A percentile compares a stretch with the other conserved stretches of the same genome.
phyloP scores from a whole-genome alignment of 2,113 vertebrate species.

The Ciconia boyciana region DNA sequence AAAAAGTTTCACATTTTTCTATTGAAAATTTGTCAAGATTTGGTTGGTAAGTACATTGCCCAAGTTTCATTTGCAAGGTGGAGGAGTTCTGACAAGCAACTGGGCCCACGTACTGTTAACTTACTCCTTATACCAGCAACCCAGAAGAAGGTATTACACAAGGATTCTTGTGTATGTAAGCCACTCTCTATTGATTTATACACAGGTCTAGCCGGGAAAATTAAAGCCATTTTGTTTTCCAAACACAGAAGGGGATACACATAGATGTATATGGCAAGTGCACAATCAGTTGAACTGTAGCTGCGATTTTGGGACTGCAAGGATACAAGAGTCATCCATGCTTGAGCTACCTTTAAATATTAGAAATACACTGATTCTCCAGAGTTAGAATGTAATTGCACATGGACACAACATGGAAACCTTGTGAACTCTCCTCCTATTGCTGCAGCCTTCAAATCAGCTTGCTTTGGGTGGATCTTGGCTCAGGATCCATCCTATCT shows the following conservation, averaged over 20 bases:
- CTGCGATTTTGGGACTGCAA: background rate
- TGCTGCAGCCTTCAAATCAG: background rate
- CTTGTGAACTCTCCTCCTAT: background rate
- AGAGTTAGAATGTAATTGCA: background rate
- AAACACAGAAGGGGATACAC: background rate
- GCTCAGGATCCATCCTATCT: background rate
- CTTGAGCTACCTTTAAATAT: background rate
- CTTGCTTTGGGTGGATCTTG: background rate
- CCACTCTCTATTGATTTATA: background rate
- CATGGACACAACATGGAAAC: background rate
- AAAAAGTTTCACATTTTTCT: background rate
- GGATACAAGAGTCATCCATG: background rate
- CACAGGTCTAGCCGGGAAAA: background rate
- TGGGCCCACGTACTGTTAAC: background rate
- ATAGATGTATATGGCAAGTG: accelerated
- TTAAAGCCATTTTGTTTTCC: background rate
- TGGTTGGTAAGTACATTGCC: background rate
- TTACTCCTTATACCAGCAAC: background rate
- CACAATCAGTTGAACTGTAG: background rate
- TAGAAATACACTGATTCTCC: background rate
- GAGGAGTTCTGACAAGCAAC: background rate
- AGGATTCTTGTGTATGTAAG: background rate
- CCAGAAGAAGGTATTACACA: background rate
- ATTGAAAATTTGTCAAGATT: background rate
- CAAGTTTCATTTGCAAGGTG: background rate